phyloP scores from a whole-genome alignment of 2,888 invertebrate species.

The Lysandra bellargus region DNA sequence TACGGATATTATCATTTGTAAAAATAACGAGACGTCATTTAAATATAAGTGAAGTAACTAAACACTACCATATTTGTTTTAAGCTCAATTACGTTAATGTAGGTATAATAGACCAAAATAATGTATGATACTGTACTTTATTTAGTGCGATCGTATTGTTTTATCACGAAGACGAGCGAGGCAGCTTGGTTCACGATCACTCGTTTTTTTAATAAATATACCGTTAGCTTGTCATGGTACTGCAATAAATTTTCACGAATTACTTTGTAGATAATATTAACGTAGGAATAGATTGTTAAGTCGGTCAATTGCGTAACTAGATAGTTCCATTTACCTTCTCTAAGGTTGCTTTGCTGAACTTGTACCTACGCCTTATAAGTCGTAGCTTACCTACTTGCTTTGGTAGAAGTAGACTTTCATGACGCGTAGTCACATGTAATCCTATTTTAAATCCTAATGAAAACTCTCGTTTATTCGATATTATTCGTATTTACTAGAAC shows the following conservation, averaged over 20 bases:
- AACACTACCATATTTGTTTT: slow-evolving; percentile 19
- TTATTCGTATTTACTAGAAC: background rate
- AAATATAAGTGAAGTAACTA: slow-evolving; percentile 13
- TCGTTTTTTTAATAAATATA: slow-evolving; percentile 15
- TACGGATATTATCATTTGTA: slow-evolving; percentile 6
- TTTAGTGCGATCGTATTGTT: slow-evolving; percentile 22
- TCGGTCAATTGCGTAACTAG: slow-evolving; percentile 70
- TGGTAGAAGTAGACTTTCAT: slow-evolving; percentile 57
- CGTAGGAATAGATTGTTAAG: slow-evolving; percentile 65
- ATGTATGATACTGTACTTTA: slow-evolving; percentile 15
- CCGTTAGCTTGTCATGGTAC: slow-evolving; percentile 11
- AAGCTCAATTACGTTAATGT: slow-evolving; percentile 28
- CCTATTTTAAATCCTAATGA: slow-evolving; percentile 24
- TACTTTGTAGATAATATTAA: slow-evolving; percentile 36
- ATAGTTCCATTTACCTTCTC: slow-evolving; percentile 50
- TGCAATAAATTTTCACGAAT: slow-evolving; percentile 21
- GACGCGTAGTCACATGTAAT: slow-evolving; percentile 39
- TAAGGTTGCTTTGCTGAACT: slow-evolving; percentile 62
- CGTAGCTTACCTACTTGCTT: slow-evolving; percentile 56
- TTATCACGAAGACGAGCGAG: background rate
- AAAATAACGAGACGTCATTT: slow-evolving; percentile 13
- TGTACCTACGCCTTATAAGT: slow-evolving; percentile 48
- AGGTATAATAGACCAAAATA: slow-evolving; percentile 26
- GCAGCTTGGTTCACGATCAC: slow-evolving; percentile 10
- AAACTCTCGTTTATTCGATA: background rate